phyloP scores from a whole-genome alignment of 2,888 invertebrate species.

The Drosophila setosimentum region DNA sequence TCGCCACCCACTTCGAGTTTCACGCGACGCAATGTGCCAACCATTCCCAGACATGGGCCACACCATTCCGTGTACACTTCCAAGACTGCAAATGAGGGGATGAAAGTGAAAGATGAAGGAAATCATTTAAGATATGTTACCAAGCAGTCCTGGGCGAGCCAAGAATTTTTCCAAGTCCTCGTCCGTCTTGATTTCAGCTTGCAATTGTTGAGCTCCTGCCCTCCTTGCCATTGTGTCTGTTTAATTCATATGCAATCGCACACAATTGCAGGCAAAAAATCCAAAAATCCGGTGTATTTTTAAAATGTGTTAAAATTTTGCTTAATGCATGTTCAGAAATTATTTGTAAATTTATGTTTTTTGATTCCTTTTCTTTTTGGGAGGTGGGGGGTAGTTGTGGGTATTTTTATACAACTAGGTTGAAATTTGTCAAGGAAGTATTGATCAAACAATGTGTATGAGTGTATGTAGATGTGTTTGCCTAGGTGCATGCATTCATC shows the following conservation, averaged over 20 bases:
- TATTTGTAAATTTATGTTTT: conserved; percentile 8
- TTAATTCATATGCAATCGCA: conserved; percentile 5
- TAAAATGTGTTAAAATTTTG: conserved; percentile 11
- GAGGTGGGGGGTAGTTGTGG: no score
- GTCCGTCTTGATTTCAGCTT: conserved; percentile 92
- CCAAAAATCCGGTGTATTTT: no score
- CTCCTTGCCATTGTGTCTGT: conserved; percentile 89
- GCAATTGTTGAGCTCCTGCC: conserved; percentile 90
- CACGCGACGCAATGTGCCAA: conserved; percentile 92
- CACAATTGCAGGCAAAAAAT: conserved; percentile 20
- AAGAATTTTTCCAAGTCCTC: conserved; percentile 94
- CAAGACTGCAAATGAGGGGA: conserved; percentile 87
- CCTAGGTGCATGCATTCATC: neutral
- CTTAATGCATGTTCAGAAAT: conserved; percentile 16
- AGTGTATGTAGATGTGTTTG: no score
- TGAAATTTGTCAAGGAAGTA: conserved; percentile 43
- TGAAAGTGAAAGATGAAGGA: no score
- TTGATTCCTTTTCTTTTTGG: neutral
- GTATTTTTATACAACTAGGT: neutral
- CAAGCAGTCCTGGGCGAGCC: conserved; percentile 90
- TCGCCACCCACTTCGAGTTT: conserved; percentile 96
- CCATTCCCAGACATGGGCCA: conserved; percentile 95
- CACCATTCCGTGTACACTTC: conserved; percentile 97
- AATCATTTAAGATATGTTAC: conserved; percentile 83
- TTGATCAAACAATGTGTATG: conserved; percentile 53